Evolutionary conservation across 2,797 vertebrate genomes (phyloP).

Genomic region (Bovichtus variegatus): DNA sequence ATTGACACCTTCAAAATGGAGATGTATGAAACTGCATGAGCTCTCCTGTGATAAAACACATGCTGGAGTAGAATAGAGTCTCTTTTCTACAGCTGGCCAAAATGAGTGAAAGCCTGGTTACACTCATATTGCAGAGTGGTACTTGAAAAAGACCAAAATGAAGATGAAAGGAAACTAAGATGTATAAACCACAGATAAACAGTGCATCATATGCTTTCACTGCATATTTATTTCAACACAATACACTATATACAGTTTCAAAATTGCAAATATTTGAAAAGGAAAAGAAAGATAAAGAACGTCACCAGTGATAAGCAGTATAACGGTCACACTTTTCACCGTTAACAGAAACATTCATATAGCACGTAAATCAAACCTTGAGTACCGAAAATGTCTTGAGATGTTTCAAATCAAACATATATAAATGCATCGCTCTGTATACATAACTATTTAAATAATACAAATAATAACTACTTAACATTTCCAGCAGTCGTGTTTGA

Average conservation of each 20-base stretch:
- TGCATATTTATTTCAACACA: slow-evolving; percentile 80
- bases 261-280: slow-evolving; percentile 56
- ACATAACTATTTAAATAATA: slow-evolving; percentile 40
- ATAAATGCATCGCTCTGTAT: slow-evolving; percentile 38
- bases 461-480: slow-evolving; percentile 27
- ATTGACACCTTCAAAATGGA: not conserved
- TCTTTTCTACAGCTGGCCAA: not conserved
- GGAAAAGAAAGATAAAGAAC: slow-evolving; percentile 12
- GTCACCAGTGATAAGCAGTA: slow-evolving; percentile 51
- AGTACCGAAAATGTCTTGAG: slow-evolving; percentile 42
- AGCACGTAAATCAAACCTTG: slow-evolving; percentile 45
- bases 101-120: not conserved
- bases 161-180: not conserved
- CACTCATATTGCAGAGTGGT: too few species aligned
- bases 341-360: slow-evolving; percentile 59
- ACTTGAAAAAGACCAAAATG: too few species aligned
- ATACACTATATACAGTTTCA: slow-evolving; percentile 69
- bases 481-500: slow-evolving; percentile 37
- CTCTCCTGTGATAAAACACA: not conserved
- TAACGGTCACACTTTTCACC: slow-evolving; percentile 45
- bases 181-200: slow-evolving; percentile 11
- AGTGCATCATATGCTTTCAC: slow-evolving; percentile 33
- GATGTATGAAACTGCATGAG: not conserved
- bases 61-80: not conserved
- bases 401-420: slow-evolving; percentile 47